Base-by-base conservation (phyloP, 2,113 vertebrate species). In the Ciconia stormi region DNA sequence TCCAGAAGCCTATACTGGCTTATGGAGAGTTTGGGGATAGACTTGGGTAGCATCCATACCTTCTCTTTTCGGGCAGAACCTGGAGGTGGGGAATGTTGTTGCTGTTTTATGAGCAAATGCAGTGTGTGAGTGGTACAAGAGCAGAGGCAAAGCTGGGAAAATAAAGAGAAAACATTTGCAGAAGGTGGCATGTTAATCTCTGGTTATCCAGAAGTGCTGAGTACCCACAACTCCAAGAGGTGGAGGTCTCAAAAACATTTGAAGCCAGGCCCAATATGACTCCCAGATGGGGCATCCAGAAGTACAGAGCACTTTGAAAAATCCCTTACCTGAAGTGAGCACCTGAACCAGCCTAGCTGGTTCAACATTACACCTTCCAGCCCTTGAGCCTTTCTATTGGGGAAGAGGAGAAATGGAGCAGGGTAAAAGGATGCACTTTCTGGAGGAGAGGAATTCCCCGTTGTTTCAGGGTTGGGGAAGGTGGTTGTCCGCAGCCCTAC, bases 381-480 rank as follows among this genome's bases (percentile, higher is more conserved):
- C 40, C 38, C 61, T 65, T 50, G 32, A 23, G 16, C 18, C 20
- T 56, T 86, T 62, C 59, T 46, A 13, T 20, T 4, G 6, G 42
- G n/a, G 27, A 44, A 61, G 63, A 46, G 32, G 21, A 72, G 27
- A 78, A 46, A 40, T 17, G 21, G 30, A 85, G 49, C 36, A 72
- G 36, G 2, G 6, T 2, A 3, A 65, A 49, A 63, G 25, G 38
- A 47, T 3, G 2, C 2, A 0, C 13, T 71, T 89, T 12, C 42
- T 59, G 49, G n/a, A 72, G 38, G 38, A 78, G 66, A 52, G 23
- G 63, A 61, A 13, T 70, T 81, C 23, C 15, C 14, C 3, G 1
- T 34, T 34, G 11, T 34, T 32, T 63, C 21, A 16, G 16, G 36
- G 2, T 3, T 59, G 46, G 50, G 11, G 34, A 77, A 52, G 10